These are phyloP conservation scores for Drosophila incognita DNA, from an alignment of 2,888 invertebrate genomes.

Conservation along the genomic window DNA sequence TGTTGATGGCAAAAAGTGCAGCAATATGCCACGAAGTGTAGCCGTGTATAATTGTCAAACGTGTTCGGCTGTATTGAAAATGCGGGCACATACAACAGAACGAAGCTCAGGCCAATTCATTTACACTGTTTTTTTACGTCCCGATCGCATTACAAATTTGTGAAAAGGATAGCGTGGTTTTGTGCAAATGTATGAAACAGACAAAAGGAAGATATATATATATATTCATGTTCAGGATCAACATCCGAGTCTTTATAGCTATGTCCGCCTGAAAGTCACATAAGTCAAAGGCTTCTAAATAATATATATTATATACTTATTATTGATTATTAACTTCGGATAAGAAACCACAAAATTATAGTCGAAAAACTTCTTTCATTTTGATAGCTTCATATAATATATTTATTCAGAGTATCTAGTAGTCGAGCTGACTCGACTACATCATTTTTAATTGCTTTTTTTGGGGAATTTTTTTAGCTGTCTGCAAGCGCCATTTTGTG, in stretches of 20 bases:
- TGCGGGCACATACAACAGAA: constrained; percentile 34
- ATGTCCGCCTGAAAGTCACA: not conserved
- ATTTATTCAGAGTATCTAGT: not conserved
- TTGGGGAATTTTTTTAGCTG: not conserved
- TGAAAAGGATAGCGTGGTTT: not conserved
- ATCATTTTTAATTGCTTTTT: not conserved
- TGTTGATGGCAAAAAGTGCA: constrained; percentile 55
- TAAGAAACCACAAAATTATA: not conserved
- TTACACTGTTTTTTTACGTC: constrained; percentile 42
- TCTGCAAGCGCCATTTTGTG: constrained; percentile 63
- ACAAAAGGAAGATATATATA: no score
- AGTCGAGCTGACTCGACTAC: not conserved
- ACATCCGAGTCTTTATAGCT: not conserved
- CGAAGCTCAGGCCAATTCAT: constrained; percentile 52
- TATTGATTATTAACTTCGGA: not conserved
- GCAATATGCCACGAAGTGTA: constrained; percentile 76
- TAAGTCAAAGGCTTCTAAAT: not conserved
- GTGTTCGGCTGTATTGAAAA: constrained; percentile 70
- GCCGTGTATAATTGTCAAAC: constrained; percentile 80
- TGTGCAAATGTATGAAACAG: not conserved
- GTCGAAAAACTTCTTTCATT: not conserved
- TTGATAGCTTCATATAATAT: not conserved
- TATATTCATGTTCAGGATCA: not conserved
- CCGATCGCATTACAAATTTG: not conserved
- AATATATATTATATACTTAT: not conserved